A percentile compares a stretch with the other conserved stretches of the same genome.
Evolutionary conservation across 2,113 vertebrate genomes (phyloP).

Genomic region (Erinaceus europaeus): DNA sequence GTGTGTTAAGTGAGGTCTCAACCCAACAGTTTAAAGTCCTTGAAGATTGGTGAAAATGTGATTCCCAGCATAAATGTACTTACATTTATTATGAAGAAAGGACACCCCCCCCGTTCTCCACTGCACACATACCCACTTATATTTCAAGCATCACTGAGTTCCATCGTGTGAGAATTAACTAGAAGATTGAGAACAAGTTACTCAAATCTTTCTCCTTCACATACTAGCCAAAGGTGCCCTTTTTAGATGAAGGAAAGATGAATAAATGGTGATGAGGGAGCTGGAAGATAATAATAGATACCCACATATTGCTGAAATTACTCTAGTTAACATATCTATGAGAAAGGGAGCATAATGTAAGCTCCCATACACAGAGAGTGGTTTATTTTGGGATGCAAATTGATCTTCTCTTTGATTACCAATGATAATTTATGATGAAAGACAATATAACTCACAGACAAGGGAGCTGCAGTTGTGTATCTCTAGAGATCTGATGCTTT

Average conservation of each 20-base stretch:
- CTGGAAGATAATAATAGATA: background rate
- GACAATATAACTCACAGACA: background rate
- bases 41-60: slow-evolving; percentile 20
- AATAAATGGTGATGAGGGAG: background rate
- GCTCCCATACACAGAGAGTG: background rate
- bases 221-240: background rate
- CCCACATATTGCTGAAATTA: background rate
- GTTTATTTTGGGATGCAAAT: slow-evolving; percentile 26
- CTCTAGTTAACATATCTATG: background rate
- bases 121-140: background rate
- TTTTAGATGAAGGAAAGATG: slow-evolving; percentile 11
- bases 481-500: background rate
- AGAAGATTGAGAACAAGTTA: background rate
- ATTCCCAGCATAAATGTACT: background rate
- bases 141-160: slow-evolving; percentile 51
- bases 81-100: slow-evolving; percentile 28
- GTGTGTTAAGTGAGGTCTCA: slow-evolving; percentile 33
- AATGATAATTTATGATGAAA: background rate
- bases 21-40: slow-evolving; percentile 27
- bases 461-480: background rate
- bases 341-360: background rate
- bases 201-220: background rate
- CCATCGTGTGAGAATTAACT: background rate
- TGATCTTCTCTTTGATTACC: background rate
- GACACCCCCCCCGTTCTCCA: background rate